Evolutionary conservation across 2,888 invertebrate genomes (phyloP).

Genomic region (Agriopis aurantiaria): DNA sequence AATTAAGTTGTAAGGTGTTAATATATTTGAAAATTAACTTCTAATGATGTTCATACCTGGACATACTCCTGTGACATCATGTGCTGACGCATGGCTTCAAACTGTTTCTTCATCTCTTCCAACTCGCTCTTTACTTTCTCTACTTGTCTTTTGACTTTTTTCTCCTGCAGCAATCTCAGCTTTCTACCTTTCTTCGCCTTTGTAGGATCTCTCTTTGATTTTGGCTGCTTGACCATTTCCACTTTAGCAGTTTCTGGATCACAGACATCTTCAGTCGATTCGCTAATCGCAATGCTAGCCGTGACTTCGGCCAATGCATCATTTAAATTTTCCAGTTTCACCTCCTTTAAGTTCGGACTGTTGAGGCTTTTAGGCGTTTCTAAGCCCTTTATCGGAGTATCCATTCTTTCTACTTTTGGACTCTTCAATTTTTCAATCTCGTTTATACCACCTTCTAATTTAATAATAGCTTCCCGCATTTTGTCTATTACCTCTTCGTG

Average conservation of each 20-base stretch:
- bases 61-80: slow-evolving; percentile 62
- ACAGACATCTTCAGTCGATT: neutral
- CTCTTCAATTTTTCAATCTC: slow-evolving; percentile 53
- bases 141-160: slow-evolving; percentile 72
- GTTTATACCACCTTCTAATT: slow-evolving; percentile 72
- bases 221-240: slow-evolving; percentile 9
- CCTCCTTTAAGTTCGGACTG: slow-evolving; percentile 13
- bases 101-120: slow-evolving; percentile 71
- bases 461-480: slow-evolving; percentile 77
- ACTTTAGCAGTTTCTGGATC: neutral
- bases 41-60: slow-evolving; percentile 23
- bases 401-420: slow-evolving; percentile 32
- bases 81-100: slow-evolving; percentile 74
- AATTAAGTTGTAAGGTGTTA: neutral
- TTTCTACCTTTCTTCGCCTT: slow-evolving; percentile 71
- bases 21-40: slow-evolving; percentile 5
- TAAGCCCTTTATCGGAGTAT: slow-evolving; percentile 30
- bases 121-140: slow-evolving; percentile 72
- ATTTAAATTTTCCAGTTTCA: slow-evolving; percentile 22
- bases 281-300: slow-evolving; percentile 10
- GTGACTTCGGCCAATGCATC: slow-evolving; percentile 31
- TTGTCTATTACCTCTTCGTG: slow-evolving; percentile 74
- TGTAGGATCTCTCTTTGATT: slow-evolving; percentile 52
- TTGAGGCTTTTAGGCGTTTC: slow-evolving; percentile 46
- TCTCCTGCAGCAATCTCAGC: slow-evolving; percentile 64